These are phyloP conservation scores for Xanthia togata DNA, from an alignment of 2,888 invertebrate species.

Conservation along the genomic window DNA sequence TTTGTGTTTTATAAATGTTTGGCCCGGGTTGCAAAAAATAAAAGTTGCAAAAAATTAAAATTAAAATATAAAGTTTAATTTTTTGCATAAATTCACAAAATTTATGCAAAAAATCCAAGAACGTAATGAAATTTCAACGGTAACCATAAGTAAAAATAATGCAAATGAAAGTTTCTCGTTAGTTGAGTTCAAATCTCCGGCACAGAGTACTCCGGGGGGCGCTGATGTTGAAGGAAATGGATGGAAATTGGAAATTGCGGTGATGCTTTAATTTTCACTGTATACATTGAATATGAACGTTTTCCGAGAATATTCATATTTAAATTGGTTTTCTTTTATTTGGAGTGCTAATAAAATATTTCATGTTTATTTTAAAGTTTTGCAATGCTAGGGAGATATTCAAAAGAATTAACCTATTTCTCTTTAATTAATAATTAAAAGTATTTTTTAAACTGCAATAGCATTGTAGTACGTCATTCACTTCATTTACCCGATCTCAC, in stretches of 20 bases:
- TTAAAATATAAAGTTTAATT: too few relatives aligned
- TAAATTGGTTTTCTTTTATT: neutral
- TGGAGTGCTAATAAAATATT: neutral
- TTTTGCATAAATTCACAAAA: too few relatives aligned
- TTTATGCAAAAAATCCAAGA: neutral
- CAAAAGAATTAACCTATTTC: neutral
- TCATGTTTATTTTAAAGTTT: neutral
- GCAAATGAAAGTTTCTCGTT: constrained; percentile 57
- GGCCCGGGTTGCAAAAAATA: too few relatives aligned
- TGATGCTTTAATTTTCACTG: neutral
- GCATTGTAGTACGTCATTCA: constrained; percentile 15
- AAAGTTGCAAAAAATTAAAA: neutral
- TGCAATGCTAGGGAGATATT: too few relatives aligned
- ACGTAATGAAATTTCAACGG: constrained; percentile 16
- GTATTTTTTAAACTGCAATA: constrained; percentile 7
- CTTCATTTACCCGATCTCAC: constrained; percentile 13
- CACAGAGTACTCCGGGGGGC: neutral
- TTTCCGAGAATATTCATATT: neutral
- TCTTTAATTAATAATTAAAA: neutral
- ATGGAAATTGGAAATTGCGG: constrained; percentile 54
- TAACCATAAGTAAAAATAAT: constrained; percentile 45
- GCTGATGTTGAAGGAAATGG: constrained; percentile 52
- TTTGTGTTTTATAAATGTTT: too few relatives aligned
- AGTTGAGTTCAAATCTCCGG: constrained; percentile 30
- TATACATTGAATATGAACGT: neutral